A percentile compares a stretch with the other conserved stretches of the same genome.
These are phyloP conservation scores for Empidonax traillii DNA, from an alignment of 2,113 vertebrate genomes.

Conservation along the genomic window DNA sequence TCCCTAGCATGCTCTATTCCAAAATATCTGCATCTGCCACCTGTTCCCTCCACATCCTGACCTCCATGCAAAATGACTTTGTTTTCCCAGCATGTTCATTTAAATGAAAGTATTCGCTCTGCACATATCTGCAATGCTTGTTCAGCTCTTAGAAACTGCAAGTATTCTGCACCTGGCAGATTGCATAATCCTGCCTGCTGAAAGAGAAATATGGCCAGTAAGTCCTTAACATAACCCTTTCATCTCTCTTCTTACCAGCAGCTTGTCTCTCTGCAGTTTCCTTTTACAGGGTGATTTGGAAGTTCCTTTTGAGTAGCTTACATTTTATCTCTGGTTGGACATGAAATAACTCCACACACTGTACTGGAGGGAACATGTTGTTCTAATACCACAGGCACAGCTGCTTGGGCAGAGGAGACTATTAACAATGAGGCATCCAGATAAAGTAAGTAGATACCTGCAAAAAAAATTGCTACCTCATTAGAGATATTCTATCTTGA, in stretches of 20 bases:
- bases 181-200: neutral
- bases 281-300: slow-evolving; percentile 57
- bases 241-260: slow-evolving; percentile 1
- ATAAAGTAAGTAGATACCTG: slow-evolving; percentile 60
- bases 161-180: slow-evolving; percentile 32
- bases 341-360: slow-evolving; percentile 61
- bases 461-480: slow-evolving; percentile 53
- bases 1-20: neutral
- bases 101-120: neutral
- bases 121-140: slow-evolving; percentile 20
- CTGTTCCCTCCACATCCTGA: slow-evolving; percentile 44
- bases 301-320: slow-evolving; percentile 59
- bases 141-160: slow-evolving; percentile 46
- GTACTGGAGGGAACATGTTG: slow-evolving; percentile 70
- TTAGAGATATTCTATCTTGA: slow-evolving; percentile 51
- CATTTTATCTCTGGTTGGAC: slow-evolving; percentile 67
- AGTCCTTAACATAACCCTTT: slow-evolving; percentile 15
- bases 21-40: slow-evolving; percentile 16
- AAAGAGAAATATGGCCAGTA: slow-evolving; percentile 46
- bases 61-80: neutral
- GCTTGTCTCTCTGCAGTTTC: slow-evolving; percentile 25
- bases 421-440: slow-evolving; percentile 63
- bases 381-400: slow-evolving; percentile 64
- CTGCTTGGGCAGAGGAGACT: slow-evolving; percentile 54
- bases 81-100: neutral